A percentile compares a stretch with the other conserved stretches of the same genome.
These are phyloP conservation scores for Paratilapia polleni DNA, from an alignment of 2,113 vertebrate genomes.

Conservation along the genomic window DNA sequence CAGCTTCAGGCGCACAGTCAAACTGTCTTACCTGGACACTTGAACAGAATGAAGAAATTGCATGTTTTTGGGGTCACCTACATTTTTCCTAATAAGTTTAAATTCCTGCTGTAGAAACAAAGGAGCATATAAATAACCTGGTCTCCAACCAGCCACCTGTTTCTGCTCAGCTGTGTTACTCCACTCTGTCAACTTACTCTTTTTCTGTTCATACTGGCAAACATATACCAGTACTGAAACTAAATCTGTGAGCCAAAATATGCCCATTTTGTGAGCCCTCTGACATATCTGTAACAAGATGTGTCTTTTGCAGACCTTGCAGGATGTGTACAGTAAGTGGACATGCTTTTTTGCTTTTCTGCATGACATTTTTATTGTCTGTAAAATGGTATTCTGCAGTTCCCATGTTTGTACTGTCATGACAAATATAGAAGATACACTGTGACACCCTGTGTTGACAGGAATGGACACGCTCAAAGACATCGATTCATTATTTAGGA, in stretches of 20 bases:
- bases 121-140: background rate
- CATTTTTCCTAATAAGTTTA: background rate
- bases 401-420: background rate
- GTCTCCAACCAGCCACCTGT: background rate
- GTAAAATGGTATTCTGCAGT: no score
- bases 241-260: background rate
- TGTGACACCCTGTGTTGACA: no score
- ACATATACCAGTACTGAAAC: background rate
- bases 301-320: background rate
- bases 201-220: background rate
- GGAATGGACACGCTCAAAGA: background rate
- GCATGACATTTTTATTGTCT: rapidly evolving
- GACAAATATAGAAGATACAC: background rate
- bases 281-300: background rate
- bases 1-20: no score
- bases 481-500: no score
- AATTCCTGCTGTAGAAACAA: background rate
- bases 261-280: background rate
- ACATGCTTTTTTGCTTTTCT: rapidly evolving
- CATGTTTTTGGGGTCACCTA: background rate
- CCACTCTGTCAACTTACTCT: background rate
- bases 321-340: background rate
- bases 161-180: background rate
- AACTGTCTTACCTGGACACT: background rate
- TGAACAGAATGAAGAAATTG: background rate